Evolutionary conservation across 2,113 vertebrate species (phyloP).

Genomic region (Canis aureus): DNA sequence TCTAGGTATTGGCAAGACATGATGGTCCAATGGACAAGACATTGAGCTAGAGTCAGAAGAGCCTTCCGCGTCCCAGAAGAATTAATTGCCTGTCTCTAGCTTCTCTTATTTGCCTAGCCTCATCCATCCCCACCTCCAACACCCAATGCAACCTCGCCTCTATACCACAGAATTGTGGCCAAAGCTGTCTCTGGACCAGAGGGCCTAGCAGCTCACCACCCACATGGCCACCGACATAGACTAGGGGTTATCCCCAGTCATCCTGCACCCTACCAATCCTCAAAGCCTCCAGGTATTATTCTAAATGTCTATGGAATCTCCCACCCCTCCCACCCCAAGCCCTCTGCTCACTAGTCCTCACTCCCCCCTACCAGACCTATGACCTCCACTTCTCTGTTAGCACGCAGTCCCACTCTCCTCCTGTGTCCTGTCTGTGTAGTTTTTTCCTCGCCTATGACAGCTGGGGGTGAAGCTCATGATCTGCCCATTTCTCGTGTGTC

Average conservation of each 20-base stretch:
- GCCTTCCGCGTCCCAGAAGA: background rate
- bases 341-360: background rate
- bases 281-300: background rate
- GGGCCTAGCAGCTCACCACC: background rate
- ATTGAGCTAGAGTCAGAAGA: background rate
- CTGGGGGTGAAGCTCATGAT: accelerated
- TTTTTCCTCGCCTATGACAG: background rate
- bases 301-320: background rate
- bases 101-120: background rate
- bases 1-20: background rate
- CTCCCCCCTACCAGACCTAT: background rate
- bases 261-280: too few relatives aligned
- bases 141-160: too few relatives aligned
- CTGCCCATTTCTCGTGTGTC: too few relatives aligned
- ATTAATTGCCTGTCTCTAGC: background rate
- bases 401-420: accelerated
- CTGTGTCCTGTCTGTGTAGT: accelerated
- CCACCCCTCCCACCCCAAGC: background rate
- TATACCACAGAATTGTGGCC: background rate
- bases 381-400: background rate
- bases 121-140: background rate
- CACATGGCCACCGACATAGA: background rate
- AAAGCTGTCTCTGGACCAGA: background rate
- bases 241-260: background rate
- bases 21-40: accelerated